A percentile compares a stretch with the other conserved stretches of the same genome.
phyloP scores from a whole-genome alignment of 2,888 invertebrate genomes.

The Eupithecia centaureata region DNA sequence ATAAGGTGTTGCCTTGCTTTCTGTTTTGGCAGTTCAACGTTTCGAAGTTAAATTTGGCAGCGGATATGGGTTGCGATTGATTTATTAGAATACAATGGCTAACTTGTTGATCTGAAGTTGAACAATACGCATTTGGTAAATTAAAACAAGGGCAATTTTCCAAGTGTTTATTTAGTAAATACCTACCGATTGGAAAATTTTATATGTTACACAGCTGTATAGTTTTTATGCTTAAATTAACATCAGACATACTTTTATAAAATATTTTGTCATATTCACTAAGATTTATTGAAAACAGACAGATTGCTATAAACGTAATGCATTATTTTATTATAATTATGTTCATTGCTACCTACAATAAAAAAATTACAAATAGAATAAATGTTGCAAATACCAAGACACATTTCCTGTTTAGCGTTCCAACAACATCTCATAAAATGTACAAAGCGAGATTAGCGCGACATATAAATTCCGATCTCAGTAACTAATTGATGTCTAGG shows the following conservation, averaged over 20 bases:
- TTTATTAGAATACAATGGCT: neutral
- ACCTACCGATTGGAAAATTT: too few species aligned
- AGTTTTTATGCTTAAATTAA: too few species aligned
- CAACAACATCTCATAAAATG: conserved; percentile 17
- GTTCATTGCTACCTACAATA: neutral
- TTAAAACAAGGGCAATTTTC: neutral
- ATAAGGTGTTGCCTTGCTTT: conserved; percentile 32
- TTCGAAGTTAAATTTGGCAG: conserved; percentile 37
- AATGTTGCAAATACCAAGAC: conserved; percentile 15
- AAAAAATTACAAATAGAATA: conserved; percentile 5
- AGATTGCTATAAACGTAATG: neutral
- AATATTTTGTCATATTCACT: neutral
- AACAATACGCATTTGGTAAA: neutral
- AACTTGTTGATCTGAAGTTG: neutral
- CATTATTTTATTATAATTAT: neutral
- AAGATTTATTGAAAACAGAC: neutral
- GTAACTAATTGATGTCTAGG: conserved; percentile 50
- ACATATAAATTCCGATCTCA: conserved; percentile 37
- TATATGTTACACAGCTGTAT: too few species aligned
- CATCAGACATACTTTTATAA: neutral
- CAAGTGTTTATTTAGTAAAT: neutral
- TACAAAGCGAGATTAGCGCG: conserved; percentile 26
- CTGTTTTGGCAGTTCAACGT: conserved; percentile 29
- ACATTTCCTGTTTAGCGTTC: conserved; percentile 23
- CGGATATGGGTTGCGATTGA: conserved; percentile 17